These are phyloP conservation scores for Brachionus koreanus DNA, from an alignment of 1,140 invertebrate genomes.

Conservation along the genomic window DNA sequence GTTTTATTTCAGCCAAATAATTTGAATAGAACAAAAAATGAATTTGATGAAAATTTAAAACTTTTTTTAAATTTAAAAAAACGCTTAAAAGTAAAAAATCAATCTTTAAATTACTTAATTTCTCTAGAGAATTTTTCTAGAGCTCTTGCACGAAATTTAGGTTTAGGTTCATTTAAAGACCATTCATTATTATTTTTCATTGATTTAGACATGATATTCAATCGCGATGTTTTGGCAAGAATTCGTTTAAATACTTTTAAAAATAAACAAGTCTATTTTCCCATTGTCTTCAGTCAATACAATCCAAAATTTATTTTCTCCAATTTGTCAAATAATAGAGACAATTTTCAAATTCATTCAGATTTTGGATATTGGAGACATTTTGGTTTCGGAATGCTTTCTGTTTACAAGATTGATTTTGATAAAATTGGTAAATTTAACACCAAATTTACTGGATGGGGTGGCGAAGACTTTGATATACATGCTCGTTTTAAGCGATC, in stretches of 20 bases:
- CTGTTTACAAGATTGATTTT: conserved; percentile 76
- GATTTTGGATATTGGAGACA: conserved; percentile 79
- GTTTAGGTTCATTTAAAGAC: neutral
- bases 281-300: conserved; percentile 77
- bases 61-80: too few species aligned
- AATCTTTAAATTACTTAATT: too few species aligned
- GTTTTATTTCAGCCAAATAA: neutral
- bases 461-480: conserved; percentile 74
- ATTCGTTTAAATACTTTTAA: conserved; percentile 70
- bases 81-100: too few species aligned
- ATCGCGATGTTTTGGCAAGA: conserved; percentile 51
- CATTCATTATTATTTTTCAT: conserved; percentile 66
- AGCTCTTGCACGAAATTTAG: too few species aligned
- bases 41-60: too few species aligned
- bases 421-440: conserved; percentile 71
- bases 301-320: conserved; percentile 66
- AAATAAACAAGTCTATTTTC: conserved; percentile 73
- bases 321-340: conserved; percentile 65
- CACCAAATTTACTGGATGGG: conserved; percentile 73
- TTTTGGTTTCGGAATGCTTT: conserved; percentile 79
- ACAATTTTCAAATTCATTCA: conserved; percentile 71
- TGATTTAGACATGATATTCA: conserved; percentile 63
- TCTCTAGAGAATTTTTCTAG: too few species aligned
- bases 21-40: too few species aligned
- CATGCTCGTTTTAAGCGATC: conserved; percentile 70